phyloP scores from a whole-genome alignment of 2,888 invertebrate species.

The Tholera decimalis region DNA sequence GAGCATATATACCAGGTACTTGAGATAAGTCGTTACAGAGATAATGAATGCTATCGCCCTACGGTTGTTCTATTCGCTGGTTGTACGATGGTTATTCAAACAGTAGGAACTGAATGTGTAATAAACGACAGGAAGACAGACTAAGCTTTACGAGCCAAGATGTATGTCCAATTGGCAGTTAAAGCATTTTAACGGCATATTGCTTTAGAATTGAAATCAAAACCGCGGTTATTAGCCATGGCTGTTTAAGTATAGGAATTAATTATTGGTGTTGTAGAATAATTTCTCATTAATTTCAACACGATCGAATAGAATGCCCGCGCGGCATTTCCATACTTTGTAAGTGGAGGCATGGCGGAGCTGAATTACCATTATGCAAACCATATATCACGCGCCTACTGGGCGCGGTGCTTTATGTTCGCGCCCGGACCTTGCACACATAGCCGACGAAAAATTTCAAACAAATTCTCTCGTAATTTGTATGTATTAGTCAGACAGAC shows the following conservation, averaged over 20 bases:
- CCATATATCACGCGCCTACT: conserved; percentile 55
- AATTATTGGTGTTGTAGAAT: conserved; percentile 80
- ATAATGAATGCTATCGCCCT: conserved; percentile 64
- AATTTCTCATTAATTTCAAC: conserved; percentile 86
- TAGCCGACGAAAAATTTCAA: conserved; percentile 3
- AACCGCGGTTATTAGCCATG: conserved; percentile 75
- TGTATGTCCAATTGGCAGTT: conserved; percentile 82
- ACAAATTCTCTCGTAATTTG: conserved; percentile 12
- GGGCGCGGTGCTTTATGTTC: conserved; percentile 38
- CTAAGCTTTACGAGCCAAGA: conserved; percentile 83
- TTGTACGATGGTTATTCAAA: conserved; percentile 67
- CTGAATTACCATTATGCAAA: conserved; percentile 75
- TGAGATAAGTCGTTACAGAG: conserved; percentile 58
- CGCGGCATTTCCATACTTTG: conserved; percentile 80
- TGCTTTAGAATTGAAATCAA: conserved; percentile 82
- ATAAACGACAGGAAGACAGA: conserved; percentile 83
- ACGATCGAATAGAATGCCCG: conserved; percentile 71
- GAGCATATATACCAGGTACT: conserved; percentile 24
- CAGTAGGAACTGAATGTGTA: conserved; percentile 74
- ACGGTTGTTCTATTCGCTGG: conserved; percentile 55
- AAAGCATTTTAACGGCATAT: conserved; percentile 84
- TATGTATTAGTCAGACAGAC: conserved; percentile 11
- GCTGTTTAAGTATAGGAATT: conserved; percentile 75
- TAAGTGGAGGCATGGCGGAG: conserved; percentile 70
- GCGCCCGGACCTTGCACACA: conserved; percentile 19